Conservation (phyloP, 2,113 vertebrate genomes). For the Megaceryle torquata region DNA sequence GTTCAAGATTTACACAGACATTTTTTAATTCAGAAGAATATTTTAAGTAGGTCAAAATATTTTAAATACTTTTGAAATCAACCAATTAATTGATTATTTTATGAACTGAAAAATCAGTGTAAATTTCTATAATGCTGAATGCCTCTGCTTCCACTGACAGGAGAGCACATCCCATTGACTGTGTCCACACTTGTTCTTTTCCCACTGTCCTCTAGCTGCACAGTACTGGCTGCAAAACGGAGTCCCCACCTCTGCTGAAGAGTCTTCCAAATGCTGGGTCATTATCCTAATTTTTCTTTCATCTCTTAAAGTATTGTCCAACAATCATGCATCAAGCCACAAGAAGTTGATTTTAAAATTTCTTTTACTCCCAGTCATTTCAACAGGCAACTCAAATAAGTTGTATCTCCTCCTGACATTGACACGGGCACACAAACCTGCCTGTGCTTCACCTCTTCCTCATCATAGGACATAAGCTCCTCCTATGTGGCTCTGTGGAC, state of each 20-base stretch:
- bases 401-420: background rate
- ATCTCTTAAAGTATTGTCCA: background rate
- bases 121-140: background rate
- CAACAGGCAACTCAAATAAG: background rate
- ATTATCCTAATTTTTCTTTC: background rate
- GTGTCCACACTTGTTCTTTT: background rate
- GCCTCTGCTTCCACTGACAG: background rate
- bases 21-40: background rate
- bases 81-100: background rate
- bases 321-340: background rate
- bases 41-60: background rate
- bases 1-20: background rate
- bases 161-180: background rate
- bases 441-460: background rate
- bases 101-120: background rate
- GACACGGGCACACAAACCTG: background rate
- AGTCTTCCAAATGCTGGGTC: background rate
- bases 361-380: background rate
- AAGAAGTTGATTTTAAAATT: background rate
- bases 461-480: background rate
- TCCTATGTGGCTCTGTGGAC: rapidly evolving
- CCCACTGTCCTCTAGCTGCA: background rate
- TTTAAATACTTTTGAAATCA: background rate
- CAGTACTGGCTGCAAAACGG: background rate
- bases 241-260: background rate